Conservation (phyloP, 1,140 invertebrate species). For the Halotydeus destructor region DNA sequence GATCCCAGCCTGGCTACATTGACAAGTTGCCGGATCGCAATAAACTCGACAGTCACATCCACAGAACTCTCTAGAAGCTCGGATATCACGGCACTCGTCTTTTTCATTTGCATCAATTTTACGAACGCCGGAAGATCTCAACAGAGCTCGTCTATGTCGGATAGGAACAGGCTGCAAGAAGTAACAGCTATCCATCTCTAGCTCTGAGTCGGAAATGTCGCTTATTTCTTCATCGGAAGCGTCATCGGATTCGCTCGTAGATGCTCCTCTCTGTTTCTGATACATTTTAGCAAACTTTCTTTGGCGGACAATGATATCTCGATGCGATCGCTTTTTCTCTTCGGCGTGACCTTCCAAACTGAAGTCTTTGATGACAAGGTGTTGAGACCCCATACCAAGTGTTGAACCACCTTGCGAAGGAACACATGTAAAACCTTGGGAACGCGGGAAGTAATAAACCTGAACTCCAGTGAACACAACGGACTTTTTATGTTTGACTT, state of each 20-base stretch:
- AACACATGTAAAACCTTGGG: conserved; percentile 93
- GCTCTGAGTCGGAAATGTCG: conserved; percentile 55
- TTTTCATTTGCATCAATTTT: conserved; percentile 86
- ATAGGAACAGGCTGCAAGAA: conserved; percentile 76
- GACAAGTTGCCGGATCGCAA: conserved; percentile 85
- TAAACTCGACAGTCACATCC: conserved; percentile 80
- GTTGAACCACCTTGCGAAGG: conserved; percentile 84
- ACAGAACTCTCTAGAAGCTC: conserved; percentile 75
- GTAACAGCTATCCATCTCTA: conserved; percentile 77
- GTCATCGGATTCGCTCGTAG: conserved; percentile 16
- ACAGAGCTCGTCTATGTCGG: conserved; percentile 57
- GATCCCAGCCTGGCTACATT: conserved; percentile 78
- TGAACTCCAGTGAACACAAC: conserved; percentile 76
- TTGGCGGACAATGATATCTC: conserved; percentile 51
- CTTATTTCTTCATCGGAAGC: conserved; percentile 40
- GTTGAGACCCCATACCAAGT: conserved; percentile 70
- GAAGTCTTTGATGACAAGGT: conserved; percentile 51
- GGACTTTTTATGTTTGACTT: conserved; percentile 22
- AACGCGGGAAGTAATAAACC: conserved; percentile 80
- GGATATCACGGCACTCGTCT: conserved; percentile 76
- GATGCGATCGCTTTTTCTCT: conserved; percentile 62
- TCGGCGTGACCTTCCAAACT: conserved; percentile 58
- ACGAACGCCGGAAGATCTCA: conserved; percentile 67
- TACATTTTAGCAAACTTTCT: conserved; percentile 33
- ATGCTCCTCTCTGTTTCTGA: conserved; percentile 10